phyloP scores from a whole-genome alignment of 2,888 invertebrate species.

The Alentia gelatinosa region DNA sequence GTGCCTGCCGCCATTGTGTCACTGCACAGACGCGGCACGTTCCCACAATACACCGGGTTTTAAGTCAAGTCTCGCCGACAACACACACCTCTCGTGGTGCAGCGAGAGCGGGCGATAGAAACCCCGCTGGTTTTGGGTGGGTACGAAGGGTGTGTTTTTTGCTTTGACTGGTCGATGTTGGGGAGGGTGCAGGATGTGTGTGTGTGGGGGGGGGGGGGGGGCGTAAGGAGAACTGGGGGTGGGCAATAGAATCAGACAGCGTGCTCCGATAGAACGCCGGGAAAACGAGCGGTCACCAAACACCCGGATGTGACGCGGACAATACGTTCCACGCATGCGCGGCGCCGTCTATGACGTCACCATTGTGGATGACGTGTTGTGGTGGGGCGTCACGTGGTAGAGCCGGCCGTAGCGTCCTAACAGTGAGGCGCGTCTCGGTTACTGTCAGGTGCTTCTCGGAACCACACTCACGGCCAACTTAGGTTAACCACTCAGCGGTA shows the following conservation, averaged over 20 bases:
- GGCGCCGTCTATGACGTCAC: neutral
- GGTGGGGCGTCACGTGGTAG: neutral
- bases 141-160: neutral
- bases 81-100: neutral
- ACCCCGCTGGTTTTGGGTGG: neutral
- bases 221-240: too few species aligned
- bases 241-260: neutral
- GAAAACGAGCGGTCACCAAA: conserved; percentile 28
- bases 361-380: neutral
- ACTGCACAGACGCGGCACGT: neutral
- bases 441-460: too few species aligned
- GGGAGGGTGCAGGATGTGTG: neutral
- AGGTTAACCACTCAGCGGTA: too few species aligned
- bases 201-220: neutral
- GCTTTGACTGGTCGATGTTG: neutral
- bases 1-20: conserved; percentile 6
- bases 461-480: too few species aligned
- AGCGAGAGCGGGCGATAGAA: neutral
- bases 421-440: neutral
- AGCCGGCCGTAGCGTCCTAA: neutral
- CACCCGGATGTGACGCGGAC: neutral
- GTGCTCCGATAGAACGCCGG: neutral
- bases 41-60: neutral
- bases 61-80: neutral
- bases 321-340: neutral